These are phyloP conservation scores for Phyllotis vaccarum DNA, from an alignment of 2,797 vertebrate genomes.

Conservation along the genomic window DNA sequence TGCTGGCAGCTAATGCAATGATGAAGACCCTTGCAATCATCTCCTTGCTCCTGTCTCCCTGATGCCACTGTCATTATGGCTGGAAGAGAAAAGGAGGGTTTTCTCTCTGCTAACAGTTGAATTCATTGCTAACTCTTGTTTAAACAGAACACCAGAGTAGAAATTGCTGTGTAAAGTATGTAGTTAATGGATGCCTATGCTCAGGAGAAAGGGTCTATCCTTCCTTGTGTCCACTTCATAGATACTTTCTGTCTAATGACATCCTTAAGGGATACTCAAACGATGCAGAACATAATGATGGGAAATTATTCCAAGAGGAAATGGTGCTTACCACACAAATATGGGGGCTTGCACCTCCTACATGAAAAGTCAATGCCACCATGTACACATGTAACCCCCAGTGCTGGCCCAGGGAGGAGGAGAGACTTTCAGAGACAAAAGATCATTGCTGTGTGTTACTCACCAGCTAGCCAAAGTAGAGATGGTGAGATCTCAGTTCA, in stretches of 20 bases:
- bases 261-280: not conserved
- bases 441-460: not conserved
- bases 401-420: not conserved
- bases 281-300: too few species aligned
- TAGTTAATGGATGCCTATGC: not conserved
- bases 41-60: conserved; percentile 65
- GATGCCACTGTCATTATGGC: conserved; percentile 53
- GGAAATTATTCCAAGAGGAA: too few species aligned
- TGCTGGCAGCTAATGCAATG: conserved; percentile 80
- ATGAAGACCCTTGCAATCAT: conserved; percentile 66
- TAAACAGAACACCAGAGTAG: conserved; percentile 32
- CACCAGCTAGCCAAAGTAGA: not conserved
- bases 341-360: not conserved
- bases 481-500: not conserved
- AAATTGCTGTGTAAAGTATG: not conserved
- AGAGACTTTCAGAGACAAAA: not conserved
- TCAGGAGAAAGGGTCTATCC: not conserved
- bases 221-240: not conserved
- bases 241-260: not conserved
- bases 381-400: not conserved
- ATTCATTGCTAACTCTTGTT: conserved; percentile 53
- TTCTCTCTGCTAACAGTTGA: not conserved
- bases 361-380: not conserved
- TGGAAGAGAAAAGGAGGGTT: conserved; percentile 41
- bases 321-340: too few species aligned